Evolutionary conservation across 2,113 vertebrate genomes (phyloP).

Genomic region (Triplophysa rosa): DNA sequence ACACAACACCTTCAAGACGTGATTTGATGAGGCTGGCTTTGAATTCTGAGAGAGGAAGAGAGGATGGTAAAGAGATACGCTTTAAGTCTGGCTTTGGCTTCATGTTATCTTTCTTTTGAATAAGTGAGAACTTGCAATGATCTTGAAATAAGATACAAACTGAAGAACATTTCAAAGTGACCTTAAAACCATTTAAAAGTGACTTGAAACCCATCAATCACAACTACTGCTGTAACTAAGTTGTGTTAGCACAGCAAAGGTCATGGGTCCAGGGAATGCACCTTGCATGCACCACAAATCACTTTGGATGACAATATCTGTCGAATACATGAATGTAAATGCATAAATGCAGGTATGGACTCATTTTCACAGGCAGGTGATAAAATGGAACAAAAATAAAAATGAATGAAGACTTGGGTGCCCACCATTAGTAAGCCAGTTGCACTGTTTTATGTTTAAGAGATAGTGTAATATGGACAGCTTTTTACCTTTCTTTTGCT

Average conservation of each 20-base stretch:
- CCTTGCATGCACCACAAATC: too few relatives aligned
- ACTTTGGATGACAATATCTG: too few relatives aligned
- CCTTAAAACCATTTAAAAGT: background rate
- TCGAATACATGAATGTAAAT: too few relatives aligned
- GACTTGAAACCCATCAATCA: background rate
- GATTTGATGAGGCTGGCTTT: background rate
- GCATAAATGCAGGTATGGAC: background rate
- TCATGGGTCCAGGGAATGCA: too few relatives aligned
- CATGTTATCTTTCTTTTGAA: background rate
- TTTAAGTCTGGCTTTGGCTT: background rate
- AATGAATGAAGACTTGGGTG: too few relatives aligned
- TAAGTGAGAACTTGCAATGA: background rate
- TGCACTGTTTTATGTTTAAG: too few relatives aligned
- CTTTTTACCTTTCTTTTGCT: too few relatives aligned
- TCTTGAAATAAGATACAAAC: background rate
- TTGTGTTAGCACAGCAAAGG: too few relatives aligned
- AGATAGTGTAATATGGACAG: too few relatives aligned
- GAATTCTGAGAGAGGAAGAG: background rate
- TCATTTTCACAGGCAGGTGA: background rate
- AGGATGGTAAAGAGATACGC: background rate
- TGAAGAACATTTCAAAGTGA: slow-evolving; percentile 12
- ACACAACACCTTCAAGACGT: background rate
- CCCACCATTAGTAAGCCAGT: too few relatives aligned
- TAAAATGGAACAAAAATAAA: background rate
- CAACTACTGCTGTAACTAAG: background rate